A percentile compares a stretch with the other conserved stretches of the same genome.
Evolutionary conservation across 1,140 invertebrate genomes (phyloP).

Genomic region (Bombus confusus): DNA sequence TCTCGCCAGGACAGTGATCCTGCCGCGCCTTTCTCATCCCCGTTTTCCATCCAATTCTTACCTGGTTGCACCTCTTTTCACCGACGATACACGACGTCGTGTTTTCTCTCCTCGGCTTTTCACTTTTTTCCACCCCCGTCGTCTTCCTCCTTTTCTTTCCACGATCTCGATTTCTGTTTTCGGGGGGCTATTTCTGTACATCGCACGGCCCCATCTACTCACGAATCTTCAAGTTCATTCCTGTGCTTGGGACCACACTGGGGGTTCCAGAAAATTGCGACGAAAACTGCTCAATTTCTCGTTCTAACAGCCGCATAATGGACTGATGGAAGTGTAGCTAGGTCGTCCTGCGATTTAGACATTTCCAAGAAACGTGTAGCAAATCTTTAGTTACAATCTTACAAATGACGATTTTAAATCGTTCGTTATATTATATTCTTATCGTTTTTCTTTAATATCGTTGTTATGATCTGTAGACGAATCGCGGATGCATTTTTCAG

Average conservation of each 20-base stretch:
- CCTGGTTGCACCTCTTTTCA: conserved; percentile 45
- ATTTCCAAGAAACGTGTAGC: conserved; percentile 2
- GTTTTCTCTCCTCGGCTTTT: conserved; percentile 21
- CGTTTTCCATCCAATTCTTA: conserved; percentile 28
- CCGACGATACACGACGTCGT: conserved; percentile 30
- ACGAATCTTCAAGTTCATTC: conserved; percentile 25
- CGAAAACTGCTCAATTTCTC: conserved; percentile 61
- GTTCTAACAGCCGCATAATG: conserved; percentile 65
- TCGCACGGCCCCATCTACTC: conserved; percentile 44
- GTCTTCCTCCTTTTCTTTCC: not conserved
- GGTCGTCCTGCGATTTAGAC: conserved; percentile 49
- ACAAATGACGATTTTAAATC: too few relatives aligned
- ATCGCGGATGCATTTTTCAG: too few relatives aligned
- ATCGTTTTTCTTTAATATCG: too few relatives aligned
- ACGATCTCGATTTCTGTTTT: not conserved
- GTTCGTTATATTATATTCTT: too few relatives aligned
- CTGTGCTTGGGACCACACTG: conserved; percentile 46
- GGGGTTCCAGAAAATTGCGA: conserved; percentile 55
- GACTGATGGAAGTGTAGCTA: conserved; percentile 27
- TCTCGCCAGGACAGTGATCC: conserved; percentile 44
- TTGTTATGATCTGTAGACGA: too few relatives aligned
- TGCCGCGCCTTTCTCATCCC: not conserved
- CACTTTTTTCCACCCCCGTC: conserved; percentile 1
- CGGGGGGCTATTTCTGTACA: conserved; percentile 7
- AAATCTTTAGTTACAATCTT: too few relatives aligned